Evolutionary conservation across 1,140 invertebrate genomes (phyloP).

Genomic region (Drosophila athabasca): DNA sequence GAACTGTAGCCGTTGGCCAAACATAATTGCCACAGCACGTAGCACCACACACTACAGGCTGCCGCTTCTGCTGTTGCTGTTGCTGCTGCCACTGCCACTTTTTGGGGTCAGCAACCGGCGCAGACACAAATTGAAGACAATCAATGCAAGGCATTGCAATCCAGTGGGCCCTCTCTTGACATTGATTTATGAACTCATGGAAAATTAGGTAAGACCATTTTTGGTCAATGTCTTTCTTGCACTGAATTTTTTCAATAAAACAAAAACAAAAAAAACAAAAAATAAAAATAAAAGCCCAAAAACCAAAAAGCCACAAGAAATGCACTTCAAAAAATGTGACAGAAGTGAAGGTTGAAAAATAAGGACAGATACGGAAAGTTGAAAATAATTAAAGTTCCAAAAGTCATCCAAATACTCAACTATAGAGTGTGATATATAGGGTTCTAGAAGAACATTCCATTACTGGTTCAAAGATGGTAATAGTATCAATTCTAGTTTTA

Average conservation of each 20-base stretch:
- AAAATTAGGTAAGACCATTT: slow-evolving; percentile 80
- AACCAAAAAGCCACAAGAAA: slow-evolving; percentile 19
- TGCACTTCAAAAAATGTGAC: slow-evolving; percentile 29
- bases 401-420: no score
- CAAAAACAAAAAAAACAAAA: no score
- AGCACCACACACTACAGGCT: slow-evolving; percentile 1
- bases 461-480: no score
- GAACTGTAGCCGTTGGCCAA: slow-evolving; percentile 33
- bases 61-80: slow-evolving; percentile 9
- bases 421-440: no score
- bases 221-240: slow-evolving; percentile 58
- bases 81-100: slow-evolving; percentile 27
- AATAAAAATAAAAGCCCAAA: slow-evolving; percentile 20
- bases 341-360: slow-evolving; percentile 27
- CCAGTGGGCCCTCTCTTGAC: slow-evolving; percentile 46
- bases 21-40: slow-evolving; percentile 54
- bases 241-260: slow-evolving; percentile 42
- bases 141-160: slow-evolving; percentile 42
- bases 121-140: slow-evolving; percentile 71
- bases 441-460: no score
- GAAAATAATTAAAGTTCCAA: no score
- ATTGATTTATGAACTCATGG: slow-evolving; percentile 80
- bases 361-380: no score
- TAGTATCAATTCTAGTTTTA: no score
- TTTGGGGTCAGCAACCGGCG: slow-evolving; percentile 55